phyloP scores from a whole-genome alignment of 2,797 vertebrate species.

The Semotilus atromaculatus region DNA sequence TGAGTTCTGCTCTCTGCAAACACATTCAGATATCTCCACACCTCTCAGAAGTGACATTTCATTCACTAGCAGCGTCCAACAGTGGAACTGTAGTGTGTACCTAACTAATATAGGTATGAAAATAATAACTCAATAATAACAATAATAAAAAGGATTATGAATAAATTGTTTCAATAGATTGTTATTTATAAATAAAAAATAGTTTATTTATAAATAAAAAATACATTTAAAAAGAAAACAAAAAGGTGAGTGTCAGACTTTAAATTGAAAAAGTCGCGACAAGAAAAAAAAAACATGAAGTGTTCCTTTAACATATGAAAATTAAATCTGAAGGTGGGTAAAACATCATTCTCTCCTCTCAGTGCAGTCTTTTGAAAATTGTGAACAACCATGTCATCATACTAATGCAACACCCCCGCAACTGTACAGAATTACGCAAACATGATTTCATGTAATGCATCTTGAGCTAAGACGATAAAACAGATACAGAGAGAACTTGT shows the following conservation, averaged over 20 bases:
- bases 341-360: not conserved
- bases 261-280: not conserved
- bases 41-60: conserved; percentile 17
- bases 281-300: too few relatives aligned
- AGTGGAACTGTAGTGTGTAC: not conserved
- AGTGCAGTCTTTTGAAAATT: conserved; percentile 8
- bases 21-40: conserved; percentile 37
- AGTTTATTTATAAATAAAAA: too few relatives aligned
- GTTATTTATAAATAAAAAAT: not conserved
- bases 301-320: conserved; percentile 6
- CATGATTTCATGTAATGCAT: conserved; percentile 3
- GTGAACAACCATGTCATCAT: conserved; percentile 11
- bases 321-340: not conserved
- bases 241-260: not conserved
- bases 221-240: not conserved
- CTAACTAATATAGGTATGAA: not conserved
- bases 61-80: not conserved
- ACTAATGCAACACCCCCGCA: conserved; percentile 4
- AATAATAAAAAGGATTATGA: not conserved
- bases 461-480: not conserved
- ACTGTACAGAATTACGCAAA: conserved; percentile 4
- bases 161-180: not conserved
- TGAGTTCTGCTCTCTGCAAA: conserved; percentile 23
- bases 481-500: not conserved
- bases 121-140: not conserved